These are phyloP conservation scores for Microcebus griseorufus DNA, from an alignment of 2,113 vertebrate genomes.

Conservation along the genomic window DNA sequence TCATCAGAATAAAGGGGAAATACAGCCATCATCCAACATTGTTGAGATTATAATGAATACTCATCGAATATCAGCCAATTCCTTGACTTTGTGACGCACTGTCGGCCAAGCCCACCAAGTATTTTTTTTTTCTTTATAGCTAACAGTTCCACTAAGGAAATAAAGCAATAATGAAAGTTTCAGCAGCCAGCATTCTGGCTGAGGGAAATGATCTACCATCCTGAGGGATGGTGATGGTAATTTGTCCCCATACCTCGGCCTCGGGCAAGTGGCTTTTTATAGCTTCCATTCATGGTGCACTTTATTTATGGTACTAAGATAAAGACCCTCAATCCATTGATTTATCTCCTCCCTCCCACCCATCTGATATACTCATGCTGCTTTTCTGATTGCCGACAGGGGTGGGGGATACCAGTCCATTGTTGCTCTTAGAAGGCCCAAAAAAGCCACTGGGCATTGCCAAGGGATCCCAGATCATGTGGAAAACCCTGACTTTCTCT, in stretches of 20 bases:
- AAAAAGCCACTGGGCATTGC: neutral
- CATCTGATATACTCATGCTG: conserved; percentile 3
- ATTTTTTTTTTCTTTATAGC: conserved; percentile 65
- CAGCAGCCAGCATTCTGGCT: conserved; percentile 52
- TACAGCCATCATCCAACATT: conserved; percentile 52
- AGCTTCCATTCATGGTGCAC: conserved; percentile 81
- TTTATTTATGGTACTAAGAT: conserved; percentile 86
- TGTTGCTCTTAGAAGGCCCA: neutral
- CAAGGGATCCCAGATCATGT: neutral
- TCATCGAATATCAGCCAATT: neutral
- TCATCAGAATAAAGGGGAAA: conserved; percentile 56
- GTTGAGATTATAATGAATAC: neutral
- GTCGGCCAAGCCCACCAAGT: conserved; percentile 77
- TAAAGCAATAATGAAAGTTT: conserved; percentile 82
- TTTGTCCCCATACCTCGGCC: conserved; percentile 48
- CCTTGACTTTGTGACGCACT: conserved; percentile 47
- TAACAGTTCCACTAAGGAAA: conserved; percentile 75
- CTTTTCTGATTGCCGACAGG: conserved; percentile 24
- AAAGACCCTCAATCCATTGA: conserved; percentile 69
- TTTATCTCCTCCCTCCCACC: conserved; percentile 24
- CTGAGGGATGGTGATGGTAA: conserved; percentile 2
- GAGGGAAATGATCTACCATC: conserved; percentile 26
- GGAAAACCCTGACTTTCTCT: neutral
- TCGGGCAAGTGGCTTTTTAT: conserved; percentile 46
- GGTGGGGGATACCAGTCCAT: neutral